Evolutionary conservation across 1,140 invertebrate genomes (phyloP).

Genomic region (Sitobion miscanthi): DNA sequence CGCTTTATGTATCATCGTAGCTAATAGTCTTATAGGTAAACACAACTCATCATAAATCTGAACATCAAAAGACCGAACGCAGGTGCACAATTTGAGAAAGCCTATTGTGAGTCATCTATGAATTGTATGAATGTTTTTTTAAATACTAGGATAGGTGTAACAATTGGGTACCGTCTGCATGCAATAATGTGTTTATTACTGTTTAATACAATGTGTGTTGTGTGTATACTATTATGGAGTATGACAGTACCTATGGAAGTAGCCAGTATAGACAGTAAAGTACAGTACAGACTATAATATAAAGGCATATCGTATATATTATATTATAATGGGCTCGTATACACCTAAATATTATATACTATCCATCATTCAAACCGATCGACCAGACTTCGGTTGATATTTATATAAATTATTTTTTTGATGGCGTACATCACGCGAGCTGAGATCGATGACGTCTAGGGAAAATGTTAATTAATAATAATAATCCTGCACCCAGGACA

Average conservation of each 20-base stretch:
- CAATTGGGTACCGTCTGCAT: neutral
- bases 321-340: neutral
- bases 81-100: neutral
- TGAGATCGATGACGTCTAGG: conserved; percentile 28
- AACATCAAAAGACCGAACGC: neutral
- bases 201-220: too few species aligned
- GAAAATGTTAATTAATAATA: conserved; percentile 31
- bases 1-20: neutral
- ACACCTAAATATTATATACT: neutral
- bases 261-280: too few species aligned
- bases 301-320: too few species aligned
- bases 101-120: neutral
- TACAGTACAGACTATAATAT: too few species aligned
- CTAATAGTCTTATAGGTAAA: neutral
- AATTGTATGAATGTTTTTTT: neutral
- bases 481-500: conserved; percentile 30
- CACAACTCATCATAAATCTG: neutral
- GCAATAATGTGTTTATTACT: neutral
- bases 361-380: neutral
- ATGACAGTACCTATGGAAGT: too few species aligned
- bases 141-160: neutral
- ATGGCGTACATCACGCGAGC: neutral
- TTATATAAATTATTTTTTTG: conserved; percentile 23
- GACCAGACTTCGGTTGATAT: neutral
- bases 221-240: neutral